Percentiles rank a stretch among this genome's conserved stretches.
Conservation (phyloP, 2,113 vertebrate genomes). For the Dendropsophus ebraccatus region DNA sequence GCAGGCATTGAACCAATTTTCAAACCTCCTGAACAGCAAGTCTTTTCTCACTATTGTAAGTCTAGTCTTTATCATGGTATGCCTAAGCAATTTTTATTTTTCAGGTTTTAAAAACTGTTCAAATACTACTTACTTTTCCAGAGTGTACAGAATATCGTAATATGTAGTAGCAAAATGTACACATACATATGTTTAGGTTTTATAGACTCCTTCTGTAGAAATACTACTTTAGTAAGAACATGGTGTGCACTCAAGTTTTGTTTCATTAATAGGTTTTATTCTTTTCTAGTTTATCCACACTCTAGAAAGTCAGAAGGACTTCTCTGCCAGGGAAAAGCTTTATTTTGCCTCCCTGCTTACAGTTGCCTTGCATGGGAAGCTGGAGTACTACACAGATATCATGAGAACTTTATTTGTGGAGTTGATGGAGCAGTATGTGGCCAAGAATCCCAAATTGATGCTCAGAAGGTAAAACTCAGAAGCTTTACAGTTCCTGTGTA, state of each 20-base stretch:
- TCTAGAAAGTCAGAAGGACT: slow-evolving; percentile 89
- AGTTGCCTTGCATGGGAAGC: slow-evolving; percentile 93
- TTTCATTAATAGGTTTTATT: slow-evolving; percentile 38
- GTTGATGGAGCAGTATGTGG: slow-evolving; percentile 94
- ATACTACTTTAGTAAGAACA: background rate
- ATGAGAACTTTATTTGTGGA: slow-evolving; percentile 94
- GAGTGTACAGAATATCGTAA: no score
- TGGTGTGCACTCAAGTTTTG: background rate
- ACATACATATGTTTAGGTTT: no score
- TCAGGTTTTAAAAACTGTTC: background rate
- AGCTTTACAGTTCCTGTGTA: background rate
- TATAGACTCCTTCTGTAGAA: background rate
- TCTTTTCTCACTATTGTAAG: slow-evolving; percentile 94
- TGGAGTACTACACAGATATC: slow-evolving; percentile 97
- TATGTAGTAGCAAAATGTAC: no score
- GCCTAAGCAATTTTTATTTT: background rate
- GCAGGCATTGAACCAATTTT: slow-evolving; percentile 95
- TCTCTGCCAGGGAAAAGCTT: slow-evolving; percentile 88
- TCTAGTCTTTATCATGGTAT: background rate
- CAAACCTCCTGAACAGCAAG: slow-evolving; percentile 97
- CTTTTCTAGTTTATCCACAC: slow-evolving; percentile 90
- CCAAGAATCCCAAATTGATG: slow-evolving; percentile 97
- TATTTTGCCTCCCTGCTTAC: slow-evolving; percentile 95
- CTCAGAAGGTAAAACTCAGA: slow-evolving; percentile 84
- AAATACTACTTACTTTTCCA: background rate